These are phyloP conservation scores for Benthosema pterotum DNA, from an alignment of 2,797 vertebrate species.

Conservation along the genomic window DNA sequence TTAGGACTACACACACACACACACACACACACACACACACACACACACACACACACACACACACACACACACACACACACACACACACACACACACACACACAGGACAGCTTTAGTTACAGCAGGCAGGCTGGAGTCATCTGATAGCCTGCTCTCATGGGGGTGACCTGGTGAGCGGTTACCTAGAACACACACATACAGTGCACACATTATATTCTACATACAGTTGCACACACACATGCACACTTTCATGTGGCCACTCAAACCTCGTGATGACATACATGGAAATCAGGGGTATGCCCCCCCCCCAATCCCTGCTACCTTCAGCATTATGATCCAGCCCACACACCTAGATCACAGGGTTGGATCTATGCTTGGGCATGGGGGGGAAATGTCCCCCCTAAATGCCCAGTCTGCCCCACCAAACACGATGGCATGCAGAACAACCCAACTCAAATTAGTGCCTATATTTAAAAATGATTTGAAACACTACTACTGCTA, in stretches of 20 bases:
- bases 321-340: no score
- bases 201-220: neutral
- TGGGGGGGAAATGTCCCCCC: no score
- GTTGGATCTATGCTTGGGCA: no score
- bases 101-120: conserved; percentile 70
- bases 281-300: no score
- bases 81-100: conserved; percentile 29
- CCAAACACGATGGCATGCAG: no score
- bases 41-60: conserved; percentile 16
- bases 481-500: no score
- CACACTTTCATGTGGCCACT: neutral
- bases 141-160: conserved; percentile 66
- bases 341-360: no score
- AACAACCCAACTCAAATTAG: no score
- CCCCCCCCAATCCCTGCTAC: no score
- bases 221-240: neutral
- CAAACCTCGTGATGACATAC: no score
- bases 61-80: conserved; percentile 15
- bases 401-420: no score
- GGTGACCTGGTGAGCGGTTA: conserved; percentile 56
- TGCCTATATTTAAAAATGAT: no score
- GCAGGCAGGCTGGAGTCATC: conserved; percentile 69
- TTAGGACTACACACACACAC: conserved; percentile 47
- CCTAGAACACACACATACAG: conserved; percentile 54
- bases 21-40: conserved; percentile 8